A percentile compares a stretch with the other conserved stretches of the same genome.
Conservation (phyloP, 2,888 invertebrate species). For the Epinotia demarniana region DNA sequence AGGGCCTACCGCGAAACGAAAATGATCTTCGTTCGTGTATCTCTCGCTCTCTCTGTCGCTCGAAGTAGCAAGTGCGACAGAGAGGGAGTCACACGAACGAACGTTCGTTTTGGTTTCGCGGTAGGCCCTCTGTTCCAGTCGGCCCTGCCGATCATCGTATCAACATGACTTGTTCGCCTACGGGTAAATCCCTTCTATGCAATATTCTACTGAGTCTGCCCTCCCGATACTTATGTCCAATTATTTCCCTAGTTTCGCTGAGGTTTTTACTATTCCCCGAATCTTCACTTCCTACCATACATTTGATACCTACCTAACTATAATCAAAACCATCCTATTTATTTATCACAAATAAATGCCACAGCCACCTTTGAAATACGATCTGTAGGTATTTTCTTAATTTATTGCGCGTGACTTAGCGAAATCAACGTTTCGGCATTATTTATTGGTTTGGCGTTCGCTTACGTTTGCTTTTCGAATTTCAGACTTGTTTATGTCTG, state of each 20-base stretch:
- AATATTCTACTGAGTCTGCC: neutral
- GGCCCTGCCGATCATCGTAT: no score
- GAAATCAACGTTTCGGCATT: slow-evolving; percentile 9
- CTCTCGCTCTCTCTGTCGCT: no score
- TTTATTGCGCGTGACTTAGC: slow-evolving; percentile 6
- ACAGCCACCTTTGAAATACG: slow-evolving; percentile 19
- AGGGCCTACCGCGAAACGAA: no score
- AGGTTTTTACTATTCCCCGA: no score
- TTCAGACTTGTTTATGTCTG: slow-evolving; percentile 39
- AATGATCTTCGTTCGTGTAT: no score
- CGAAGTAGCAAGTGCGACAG: no score
- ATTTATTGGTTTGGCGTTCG: slow-evolving; percentile 18
- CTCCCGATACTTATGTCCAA: neutral
- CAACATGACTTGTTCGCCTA: no score
- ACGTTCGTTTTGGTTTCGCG: no score
- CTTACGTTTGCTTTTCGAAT: slow-evolving; percentile 13
- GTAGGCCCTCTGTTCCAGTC: no score
- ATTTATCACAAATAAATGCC: neutral
- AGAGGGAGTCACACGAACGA: no score
- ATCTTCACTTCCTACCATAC: neutral
- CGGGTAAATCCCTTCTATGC: neutral
- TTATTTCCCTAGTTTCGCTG: neutral
- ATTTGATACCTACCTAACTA: neutral
- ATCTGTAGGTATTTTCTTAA: slow-evolving; percentile 22
- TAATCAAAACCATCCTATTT: neutral